phyloP scores from a whole-genome alignment of 2,888 invertebrate genomes.

The Apamea epomidion region DNA sequence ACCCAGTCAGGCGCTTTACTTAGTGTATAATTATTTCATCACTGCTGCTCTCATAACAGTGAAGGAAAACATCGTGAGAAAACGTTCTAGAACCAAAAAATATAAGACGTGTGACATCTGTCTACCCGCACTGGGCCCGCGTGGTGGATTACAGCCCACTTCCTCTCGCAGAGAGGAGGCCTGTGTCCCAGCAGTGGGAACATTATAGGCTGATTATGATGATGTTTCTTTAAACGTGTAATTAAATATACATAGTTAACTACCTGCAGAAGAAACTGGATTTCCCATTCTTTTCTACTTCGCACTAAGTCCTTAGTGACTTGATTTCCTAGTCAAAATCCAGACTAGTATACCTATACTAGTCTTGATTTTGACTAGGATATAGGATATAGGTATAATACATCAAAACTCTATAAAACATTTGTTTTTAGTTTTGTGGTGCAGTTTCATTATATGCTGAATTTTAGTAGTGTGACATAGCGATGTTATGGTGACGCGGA shows the following conservation, averaged over 20 bases:
- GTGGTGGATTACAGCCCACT: neutral
- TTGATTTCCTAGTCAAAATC: no score
- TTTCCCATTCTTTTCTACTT: neutral
- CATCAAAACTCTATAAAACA: neutral
- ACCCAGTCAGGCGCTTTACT: neutral
- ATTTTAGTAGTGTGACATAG: conserved; percentile 19
- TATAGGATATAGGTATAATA: neutral
- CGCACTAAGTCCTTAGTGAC: neutral
- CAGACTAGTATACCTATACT: no score
- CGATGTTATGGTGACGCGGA: conserved; percentile 47
- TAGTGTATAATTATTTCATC: neutral
- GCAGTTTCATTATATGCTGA: neutral
- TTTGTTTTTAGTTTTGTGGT: neutral
- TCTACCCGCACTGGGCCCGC: neutral
- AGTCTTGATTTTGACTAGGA: no score
- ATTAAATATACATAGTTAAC: neutral
- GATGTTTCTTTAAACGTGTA: neutral
- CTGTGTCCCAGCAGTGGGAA: neutral
- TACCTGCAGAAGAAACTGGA: neutral
- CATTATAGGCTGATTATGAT: neutral
- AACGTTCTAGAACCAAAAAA: neutral
- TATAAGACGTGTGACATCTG: neutral
- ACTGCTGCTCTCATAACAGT: neutral
- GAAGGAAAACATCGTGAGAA: neutral
- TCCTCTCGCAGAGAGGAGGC: neutral